Percentiles rank a stretch among this genome's conserved stretches.
Conservation (phyloP, 2,888 invertebrate species). For the Eupithecia abbreviata region DNA sequence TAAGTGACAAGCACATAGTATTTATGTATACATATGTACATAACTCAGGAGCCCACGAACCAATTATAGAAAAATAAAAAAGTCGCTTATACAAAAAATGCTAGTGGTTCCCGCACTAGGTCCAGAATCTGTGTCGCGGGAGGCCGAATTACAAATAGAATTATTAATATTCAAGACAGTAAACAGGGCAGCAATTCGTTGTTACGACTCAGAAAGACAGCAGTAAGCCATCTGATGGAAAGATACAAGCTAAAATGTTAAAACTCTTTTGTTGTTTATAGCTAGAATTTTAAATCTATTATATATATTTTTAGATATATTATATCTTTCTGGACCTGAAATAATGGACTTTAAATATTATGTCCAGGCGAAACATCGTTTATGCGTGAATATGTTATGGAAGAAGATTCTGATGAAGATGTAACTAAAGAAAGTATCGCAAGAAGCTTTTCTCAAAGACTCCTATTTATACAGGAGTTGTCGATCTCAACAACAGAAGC, state of each 20-base stretch:
- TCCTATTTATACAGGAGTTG: conserved; percentile 67
- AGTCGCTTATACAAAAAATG: no score
- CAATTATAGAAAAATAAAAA: no score
- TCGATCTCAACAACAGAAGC: conserved; percentile 64
- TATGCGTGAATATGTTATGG: conserved; percentile 43
- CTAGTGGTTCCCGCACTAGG: no score
- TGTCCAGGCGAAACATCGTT: conserved; percentile 46
- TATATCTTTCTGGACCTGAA: no score
- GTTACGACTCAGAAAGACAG: neutral
- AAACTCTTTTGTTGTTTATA: neutral
- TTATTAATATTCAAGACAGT: no score
- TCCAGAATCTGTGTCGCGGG: no score
- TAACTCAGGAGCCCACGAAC: no score
- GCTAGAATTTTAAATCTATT: neutral
- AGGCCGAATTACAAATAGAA: no score
- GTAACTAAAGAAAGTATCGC: conserved; percentile 48
- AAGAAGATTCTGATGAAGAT: conserved; percentile 40
- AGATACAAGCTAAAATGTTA: neutral
- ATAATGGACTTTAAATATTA: neutral
- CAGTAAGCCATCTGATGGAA: neutral
- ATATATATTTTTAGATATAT: no score
- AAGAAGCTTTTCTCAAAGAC: conserved; percentile 57
- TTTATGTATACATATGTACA: no score
- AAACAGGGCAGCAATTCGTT: no score
- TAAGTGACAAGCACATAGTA: conserved; percentile 40